Evolutionary conservation across 2,113 vertebrate species (phyloP).

Genomic region (Ursus arctos): DNA sequence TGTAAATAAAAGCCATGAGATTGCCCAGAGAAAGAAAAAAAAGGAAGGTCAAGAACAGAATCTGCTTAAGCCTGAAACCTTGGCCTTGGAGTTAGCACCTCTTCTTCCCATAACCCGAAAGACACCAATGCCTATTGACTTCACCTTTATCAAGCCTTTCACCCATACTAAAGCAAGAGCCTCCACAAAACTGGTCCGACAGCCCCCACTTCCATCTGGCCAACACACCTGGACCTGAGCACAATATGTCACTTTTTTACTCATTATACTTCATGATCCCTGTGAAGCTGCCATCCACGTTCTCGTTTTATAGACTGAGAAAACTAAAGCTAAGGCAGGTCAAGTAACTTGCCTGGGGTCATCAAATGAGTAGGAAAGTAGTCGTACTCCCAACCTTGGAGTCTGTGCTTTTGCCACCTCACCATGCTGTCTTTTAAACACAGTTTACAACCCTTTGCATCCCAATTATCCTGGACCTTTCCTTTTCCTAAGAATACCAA

Average conservation of each 20-base stretch:
- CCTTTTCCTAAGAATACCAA: constrained; percentile 41
- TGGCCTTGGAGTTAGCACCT: background rate
- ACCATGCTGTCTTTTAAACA: background rate
- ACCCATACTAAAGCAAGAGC: background rate
- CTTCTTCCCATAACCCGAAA: background rate
- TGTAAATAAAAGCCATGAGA: background rate
- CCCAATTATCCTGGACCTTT: constrained; percentile 2
- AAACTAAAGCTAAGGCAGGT: background rate
- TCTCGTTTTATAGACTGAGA: background rate
- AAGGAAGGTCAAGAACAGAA: constrained; percentile 31
- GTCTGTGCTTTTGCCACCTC: background rate
- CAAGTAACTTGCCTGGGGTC: background rate
- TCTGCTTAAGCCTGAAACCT: background rate
- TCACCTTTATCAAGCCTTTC: background rate
- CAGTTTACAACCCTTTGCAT: background rate
- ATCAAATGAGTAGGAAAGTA: constrained; percentile 10
- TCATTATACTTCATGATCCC: background rate
- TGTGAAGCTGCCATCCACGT: background rate
- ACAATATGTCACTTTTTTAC: background rate
- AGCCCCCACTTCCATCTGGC: background rate
- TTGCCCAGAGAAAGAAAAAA: background rate
- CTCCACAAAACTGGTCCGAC: background rate
- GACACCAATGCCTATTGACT: background rate
- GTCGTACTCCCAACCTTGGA: background rate
- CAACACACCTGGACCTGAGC: background rate